Evolutionary conservation across 2,888 invertebrate genomes (phyloP).

Genomic region (Glyphotaelius pellucidus): DNA sequence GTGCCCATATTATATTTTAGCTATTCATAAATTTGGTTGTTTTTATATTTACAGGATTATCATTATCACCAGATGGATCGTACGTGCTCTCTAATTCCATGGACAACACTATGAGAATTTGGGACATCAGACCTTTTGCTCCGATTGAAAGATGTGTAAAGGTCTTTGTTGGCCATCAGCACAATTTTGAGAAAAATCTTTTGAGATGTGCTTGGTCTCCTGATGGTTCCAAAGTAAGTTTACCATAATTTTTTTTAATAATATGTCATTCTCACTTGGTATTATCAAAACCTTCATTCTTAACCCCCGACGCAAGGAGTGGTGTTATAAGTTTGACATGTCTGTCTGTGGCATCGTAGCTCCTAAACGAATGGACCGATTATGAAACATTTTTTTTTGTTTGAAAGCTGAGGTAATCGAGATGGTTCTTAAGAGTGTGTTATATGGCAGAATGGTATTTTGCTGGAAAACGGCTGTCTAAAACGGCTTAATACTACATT

Average conservation of each 20-base stretch:
- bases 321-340: too few relatives aligned
- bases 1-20: neutral
- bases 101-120: constrained; percentile 96
- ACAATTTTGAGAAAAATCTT: constrained; percentile 98
- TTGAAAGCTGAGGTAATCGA: too few relatives aligned
- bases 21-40: neutral
- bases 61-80: constrained; percentile 90
- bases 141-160: constrained; percentile 95
- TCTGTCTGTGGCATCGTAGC: too few relatives aligned
- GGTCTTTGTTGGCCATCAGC: constrained; percentile 94
- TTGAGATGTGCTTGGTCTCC: constrained; percentile 95
- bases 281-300: too few relatives aligned
- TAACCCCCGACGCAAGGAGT: too few relatives aligned
- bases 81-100: constrained; percentile 97
- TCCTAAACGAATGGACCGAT: too few relatives aligned
- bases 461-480: too few relatives aligned
- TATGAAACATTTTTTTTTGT: too few relatives aligned
- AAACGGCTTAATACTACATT: too few relatives aligned
- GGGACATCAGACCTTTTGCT: constrained; percentile 98
- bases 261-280: neutral
- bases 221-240: constrained; percentile 89
- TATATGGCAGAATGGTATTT: too few relatives aligned
- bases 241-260: neutral
- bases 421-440: too few relatives aligned
- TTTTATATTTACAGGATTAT: constrained; percentile 76